phyloP scores from a whole-genome alignment of 2,113 vertebrate genomes.

The Zapornia atra region DNA sequence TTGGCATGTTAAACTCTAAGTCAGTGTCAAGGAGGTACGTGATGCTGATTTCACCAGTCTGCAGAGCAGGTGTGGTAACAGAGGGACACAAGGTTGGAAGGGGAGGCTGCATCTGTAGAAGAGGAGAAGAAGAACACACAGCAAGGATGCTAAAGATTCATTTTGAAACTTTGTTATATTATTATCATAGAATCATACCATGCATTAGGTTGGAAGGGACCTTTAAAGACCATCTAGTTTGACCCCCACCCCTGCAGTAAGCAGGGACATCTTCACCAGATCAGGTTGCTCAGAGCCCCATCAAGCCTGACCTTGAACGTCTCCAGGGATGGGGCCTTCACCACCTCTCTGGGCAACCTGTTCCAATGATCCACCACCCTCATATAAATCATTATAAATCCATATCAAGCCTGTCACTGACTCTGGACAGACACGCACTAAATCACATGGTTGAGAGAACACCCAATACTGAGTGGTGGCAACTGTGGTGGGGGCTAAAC shows the following conservation, averaged over 20 bases:
- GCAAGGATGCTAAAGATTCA: neutral
- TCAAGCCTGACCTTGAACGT: too few relatives aligned
- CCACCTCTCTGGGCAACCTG: too few relatives aligned
- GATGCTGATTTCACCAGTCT: neutral
- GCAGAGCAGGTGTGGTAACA: neutral
- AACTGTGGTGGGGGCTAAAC: neutral
- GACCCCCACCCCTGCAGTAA: too few relatives aligned
- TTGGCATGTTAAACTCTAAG: constrained; percentile 43
- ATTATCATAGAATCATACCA: too few relatives aligned
- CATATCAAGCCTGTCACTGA: neutral
- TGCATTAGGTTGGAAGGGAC: too few relatives aligned
- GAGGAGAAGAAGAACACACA: neutral
- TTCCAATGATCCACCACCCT: too few relatives aligned
- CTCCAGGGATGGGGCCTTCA: too few relatives aligned
- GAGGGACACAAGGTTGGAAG: neutral
- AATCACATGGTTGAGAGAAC: neutral
- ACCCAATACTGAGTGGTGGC: neutral
- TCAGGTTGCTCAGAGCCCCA: too few relatives aligned
- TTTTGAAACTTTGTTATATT: neutral
- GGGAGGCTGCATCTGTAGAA: neutral
- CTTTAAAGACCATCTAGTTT: too few relatives aligned
- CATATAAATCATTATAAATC: neutral
- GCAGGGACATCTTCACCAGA: too few relatives aligned
- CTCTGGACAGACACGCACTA: neutral
- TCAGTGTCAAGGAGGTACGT: neutral